Base-by-base conservation (phyloP, 2,888 invertebrate genomes). In the Callimorpha dominula region DNA sequence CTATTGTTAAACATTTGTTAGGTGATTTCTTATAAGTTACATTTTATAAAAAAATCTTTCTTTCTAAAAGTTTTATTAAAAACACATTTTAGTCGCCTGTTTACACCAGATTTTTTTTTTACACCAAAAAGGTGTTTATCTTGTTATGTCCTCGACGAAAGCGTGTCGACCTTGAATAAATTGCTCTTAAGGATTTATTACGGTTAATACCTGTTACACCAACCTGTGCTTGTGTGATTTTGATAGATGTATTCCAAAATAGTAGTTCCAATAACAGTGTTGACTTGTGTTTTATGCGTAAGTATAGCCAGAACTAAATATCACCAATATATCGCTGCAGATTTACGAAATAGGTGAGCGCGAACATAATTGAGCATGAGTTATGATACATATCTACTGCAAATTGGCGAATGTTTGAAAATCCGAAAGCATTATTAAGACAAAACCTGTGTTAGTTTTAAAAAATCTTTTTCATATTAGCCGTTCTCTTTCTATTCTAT, bases 1-100 rank as follows among this genome's bases (percentile, higher is more conserved):
- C 9, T 66, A 54, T 67, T 54, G 52, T 67, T 49, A 65, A 65
- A n/a, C 49, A 12, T n/a, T 20, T 65, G 49, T 49, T 20, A 31
- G 14, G 49, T 50, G 46, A 49, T 17, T 65, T 50, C 20, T 60
- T 31, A 31, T 31, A 31, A 57, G 4, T 60, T 12, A 14, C 31
- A 60, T 60, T 60, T 60, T 31, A 14, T 12, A 14, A 31, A 14
- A 57, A 60, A 57, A 60, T 4, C 12, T 11, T n/a, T 50, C 65
- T 65, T 65, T 49, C 4, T 49, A 49, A 65, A 50, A 50, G 31
- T 65, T 65, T 49, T 15, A n/a, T 65, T 9, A 50, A 14, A 60
- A 60, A 14, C 5, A 12, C 0, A 14, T 31, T 60, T 60, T 60
- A 31, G 12, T 60, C 5, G 12, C 60, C 5, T 31, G 31, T 60